Evolutionary conservation across 2,113 vertebrate genomes (phyloP), one percentile per base, ranked within the genome.

Genomic region (Noturus placidus): DNA sequence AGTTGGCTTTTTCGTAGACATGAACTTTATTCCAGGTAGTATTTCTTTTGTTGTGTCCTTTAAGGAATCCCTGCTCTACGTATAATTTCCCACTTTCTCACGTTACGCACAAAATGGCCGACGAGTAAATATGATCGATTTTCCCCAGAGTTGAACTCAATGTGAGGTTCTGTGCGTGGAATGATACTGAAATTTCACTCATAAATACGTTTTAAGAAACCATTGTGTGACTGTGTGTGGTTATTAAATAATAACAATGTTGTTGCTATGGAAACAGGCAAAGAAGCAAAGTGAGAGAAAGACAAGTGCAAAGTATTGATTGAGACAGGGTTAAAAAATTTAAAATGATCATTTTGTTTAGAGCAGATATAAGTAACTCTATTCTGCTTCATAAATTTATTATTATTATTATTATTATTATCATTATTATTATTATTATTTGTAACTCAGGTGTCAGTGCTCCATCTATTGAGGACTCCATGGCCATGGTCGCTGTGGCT

Each of bases 401-500:
- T 1, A 50, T 50, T 10, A 50, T 50, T 42, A 42, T 42, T 42
- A 42, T 42, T 42, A 42, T 42, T 42, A 42, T 42, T 42, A 42
- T 42, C 4, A 42, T 42, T 42, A 42, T 42, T 42, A 42, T 42
- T 42, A 42, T 42, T 3, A 42, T 10, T 50, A 10, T 35, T 59
- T 52, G 59, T 52, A 22, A 25, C 14, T 33, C 90, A 96, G 95
- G 93, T 57, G 94, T 95, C 88, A 93, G 91, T 25, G 65, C 90
- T 84, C 95, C 94, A 0, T 93, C 95, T 59, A 93, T 96, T 4
- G 95, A 96, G 74, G 95, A 96, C 91, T 95, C 95, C 0, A 96
- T 96, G 95, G 94, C 94, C 0, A 95, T 96, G 95, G 94, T 96
- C 0, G 95, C 93, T 0, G 94, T 95, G 65, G 95, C 95, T 0